Conservation (phyloP, 1,140 invertebrate species). For the Alviniconcha marisindica region DNA sequence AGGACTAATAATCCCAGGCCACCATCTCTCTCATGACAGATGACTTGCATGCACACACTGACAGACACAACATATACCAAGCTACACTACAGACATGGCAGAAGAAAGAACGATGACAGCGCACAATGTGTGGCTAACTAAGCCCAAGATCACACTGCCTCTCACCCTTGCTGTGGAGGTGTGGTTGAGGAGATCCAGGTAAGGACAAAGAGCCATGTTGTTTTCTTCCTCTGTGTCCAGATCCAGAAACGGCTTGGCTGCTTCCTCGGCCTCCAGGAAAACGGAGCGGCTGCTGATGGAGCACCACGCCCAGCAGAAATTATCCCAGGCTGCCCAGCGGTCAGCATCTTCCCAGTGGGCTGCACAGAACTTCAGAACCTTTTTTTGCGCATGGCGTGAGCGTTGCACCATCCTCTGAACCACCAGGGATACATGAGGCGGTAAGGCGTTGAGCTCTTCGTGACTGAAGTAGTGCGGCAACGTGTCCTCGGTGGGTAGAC, state of each 20-base stretch:
- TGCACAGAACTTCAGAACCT: slow-evolving; percentile 41
- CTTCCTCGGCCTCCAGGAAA: slow-evolving; percentile 63
- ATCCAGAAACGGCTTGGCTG: slow-evolving; percentile 29
- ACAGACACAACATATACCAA: slow-evolving; percentile 13
- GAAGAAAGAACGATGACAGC: too few relatives aligned
- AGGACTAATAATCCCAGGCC: too few relatives aligned
- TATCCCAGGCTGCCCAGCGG: slow-evolving; percentile 50
- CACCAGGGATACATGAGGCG: slow-evolving; percentile 76
- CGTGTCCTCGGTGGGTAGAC: slow-evolving; percentile 79
- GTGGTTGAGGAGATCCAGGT: slow-evolving; percentile 89
- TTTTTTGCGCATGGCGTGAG: slow-evolving; percentile 36
- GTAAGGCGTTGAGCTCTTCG: slow-evolving; percentile 69
- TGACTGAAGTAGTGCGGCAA: slow-evolving; percentile 65
- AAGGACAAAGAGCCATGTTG: slow-evolving; percentile 84
- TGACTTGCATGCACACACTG: not conserved
- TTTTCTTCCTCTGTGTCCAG: slow-evolving; percentile 72
- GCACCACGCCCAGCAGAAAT: slow-evolving; percentile 81
- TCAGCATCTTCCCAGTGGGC: slow-evolving; percentile 48
- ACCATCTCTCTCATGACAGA: too few relatives aligned
- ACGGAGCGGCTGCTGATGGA: slow-evolving; percentile 87
- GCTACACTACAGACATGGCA: too few relatives aligned
- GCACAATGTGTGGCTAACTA: too few relatives aligned
- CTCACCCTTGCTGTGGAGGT: slow-evolving; percentile 76
- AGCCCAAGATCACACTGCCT: not conserved
- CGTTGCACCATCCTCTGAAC: slow-evolving; percentile 61